A percentile compares a stretch with the other conserved stretches of the same genome.
phyloP scores from a whole-genome alignment of 2,797 vertebrate genomes.

The Halcyon badia region DNA sequence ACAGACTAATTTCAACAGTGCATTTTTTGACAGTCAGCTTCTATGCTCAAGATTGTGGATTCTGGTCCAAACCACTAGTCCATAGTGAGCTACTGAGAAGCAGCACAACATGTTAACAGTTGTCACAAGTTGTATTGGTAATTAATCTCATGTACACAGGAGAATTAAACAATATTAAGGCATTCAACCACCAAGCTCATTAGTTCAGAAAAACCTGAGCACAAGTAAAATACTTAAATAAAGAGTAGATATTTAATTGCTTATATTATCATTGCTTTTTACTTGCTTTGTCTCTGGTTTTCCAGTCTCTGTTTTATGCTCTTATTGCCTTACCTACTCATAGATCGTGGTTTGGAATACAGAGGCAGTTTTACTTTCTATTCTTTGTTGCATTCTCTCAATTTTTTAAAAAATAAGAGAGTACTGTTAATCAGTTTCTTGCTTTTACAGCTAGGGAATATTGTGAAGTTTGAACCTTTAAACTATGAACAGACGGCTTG shows the following conservation, averaged over 20 bases:
- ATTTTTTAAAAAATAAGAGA: background rate
- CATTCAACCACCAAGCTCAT: background rate
- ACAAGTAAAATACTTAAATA: background rate
- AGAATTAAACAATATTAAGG: background rate
- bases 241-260: background rate
- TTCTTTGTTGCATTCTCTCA: background rate
- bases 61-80: background rate
- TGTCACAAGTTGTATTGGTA: background rate
- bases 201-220: background rate
- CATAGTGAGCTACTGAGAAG: background rate
- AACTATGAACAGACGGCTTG: background rate
- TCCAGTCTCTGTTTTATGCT: background rate
- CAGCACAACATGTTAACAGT: background rate
- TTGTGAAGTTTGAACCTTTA: slow-evolving; percentile 23
- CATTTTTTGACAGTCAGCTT: background rate
- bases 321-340: background rate
- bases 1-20: background rate
- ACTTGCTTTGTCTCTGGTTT: background rate
- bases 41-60: background rate
- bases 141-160: background rate
- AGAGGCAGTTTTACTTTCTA: background rate
- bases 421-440: background rate
- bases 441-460: background rate
- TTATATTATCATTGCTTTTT: background rate
- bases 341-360: background rate